Evolutionary conservation across 2,888 invertebrate species (phyloP).

Genomic region (Netelia inedita): DNA sequence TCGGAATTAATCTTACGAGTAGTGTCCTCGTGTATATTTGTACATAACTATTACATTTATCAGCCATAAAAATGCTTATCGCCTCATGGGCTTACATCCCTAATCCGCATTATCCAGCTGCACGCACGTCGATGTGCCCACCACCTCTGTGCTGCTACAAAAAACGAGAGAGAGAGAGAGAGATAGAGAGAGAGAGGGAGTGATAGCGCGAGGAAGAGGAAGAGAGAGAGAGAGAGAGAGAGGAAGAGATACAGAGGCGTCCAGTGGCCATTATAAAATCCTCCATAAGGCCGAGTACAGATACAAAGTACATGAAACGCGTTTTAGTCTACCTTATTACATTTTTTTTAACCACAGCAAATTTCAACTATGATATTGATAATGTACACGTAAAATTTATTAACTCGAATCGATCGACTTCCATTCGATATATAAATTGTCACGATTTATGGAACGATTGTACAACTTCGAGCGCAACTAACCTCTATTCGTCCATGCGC

Average conservation of each 20-base stretch:
- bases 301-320: slow-evolving; percentile 24
- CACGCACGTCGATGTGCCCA: slow-evolving; percentile 52
- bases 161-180: slow-evolving; percentile 24
- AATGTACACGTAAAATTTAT: too few species aligned
- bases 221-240: slow-evolving; percentile 29
- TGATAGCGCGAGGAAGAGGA: slow-evolving; percentile 5
- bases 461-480: too few species aligned
- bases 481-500: too few species aligned
- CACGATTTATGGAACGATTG: neutral
- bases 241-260: neutral
- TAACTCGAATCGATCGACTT: neutral
- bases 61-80: slow-evolving; percentile 64
- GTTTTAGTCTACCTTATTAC: slow-evolving; percentile 22
- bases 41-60: slow-evolving; percentile 45
- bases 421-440: neutral
- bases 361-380: neutral
- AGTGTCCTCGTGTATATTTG: slow-evolving; percentile 30
- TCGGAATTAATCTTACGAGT: slow-evolving; percentile 47
- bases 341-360: neutral
- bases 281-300: slow-evolving; percentile 19
- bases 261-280: slow-evolving; percentile 35
- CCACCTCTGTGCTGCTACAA: neutral
- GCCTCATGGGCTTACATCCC: slow-evolving; percentile 57
- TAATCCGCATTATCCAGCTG: slow-evolving; percentile 66
- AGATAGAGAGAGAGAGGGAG: slow-evolving; percentile 1